Conservation (phyloP, 2,113 vertebrate species). For the Erinaceus europaeus region DNA sequence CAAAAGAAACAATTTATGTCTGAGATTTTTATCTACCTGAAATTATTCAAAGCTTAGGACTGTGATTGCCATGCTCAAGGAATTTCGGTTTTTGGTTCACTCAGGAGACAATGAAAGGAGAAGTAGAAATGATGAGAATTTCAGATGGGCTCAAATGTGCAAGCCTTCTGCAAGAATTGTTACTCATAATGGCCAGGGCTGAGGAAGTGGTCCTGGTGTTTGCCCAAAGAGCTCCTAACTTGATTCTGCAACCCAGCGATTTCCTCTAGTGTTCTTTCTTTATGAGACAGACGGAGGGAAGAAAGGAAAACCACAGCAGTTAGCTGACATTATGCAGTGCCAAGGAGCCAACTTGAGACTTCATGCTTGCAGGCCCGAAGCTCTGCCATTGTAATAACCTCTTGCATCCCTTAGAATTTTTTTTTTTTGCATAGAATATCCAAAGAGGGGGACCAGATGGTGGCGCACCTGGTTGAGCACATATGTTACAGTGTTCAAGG, state of each 20-base stretch:
- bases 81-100: neutral
- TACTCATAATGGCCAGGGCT: accelerated
- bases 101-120: neutral
- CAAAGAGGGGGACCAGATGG: too few species aligned
- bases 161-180: neutral
- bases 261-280: neutral
- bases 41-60: neutral
- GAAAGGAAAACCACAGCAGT: too few species aligned
- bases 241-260: neutral
- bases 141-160: neutral
- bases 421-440: too few species aligned
- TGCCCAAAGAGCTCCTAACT: neutral
- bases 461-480: too few species aligned
- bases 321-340: too few species aligned
- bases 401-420: too few species aligned
- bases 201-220: neutral
- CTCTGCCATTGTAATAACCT: too few species aligned
- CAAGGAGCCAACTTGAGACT: too few species aligned
- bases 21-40: neutral
- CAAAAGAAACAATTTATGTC: neutral
- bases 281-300: too few species aligned
- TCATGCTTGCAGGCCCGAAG: too few species aligned
- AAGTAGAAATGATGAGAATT: neutral
- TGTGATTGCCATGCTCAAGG: neutral
- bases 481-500: too few species aligned